phyloP scores from a whole-genome alignment of 2,113 vertebrate species.

The Muntiacus muntjak region DNA sequence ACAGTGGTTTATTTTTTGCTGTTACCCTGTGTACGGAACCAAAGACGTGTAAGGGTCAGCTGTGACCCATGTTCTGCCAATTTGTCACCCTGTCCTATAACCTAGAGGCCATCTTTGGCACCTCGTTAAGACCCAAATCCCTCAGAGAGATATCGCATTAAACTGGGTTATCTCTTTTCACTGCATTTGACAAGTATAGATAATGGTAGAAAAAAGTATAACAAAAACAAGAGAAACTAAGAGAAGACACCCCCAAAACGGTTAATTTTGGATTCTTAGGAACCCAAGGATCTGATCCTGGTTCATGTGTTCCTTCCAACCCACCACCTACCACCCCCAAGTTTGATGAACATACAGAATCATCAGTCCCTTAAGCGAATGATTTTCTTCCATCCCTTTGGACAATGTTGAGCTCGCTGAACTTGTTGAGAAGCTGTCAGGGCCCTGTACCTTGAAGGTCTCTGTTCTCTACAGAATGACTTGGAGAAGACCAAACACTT shows the following conservation, averaged over 20 bases:
- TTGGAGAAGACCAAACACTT: not conserved
- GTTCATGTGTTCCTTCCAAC: not conserved
- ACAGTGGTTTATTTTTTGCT: not conserved
- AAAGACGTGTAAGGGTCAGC: not conserved
- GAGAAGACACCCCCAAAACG: not conserved
- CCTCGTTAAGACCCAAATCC: not conserved
- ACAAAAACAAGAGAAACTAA: not conserved
- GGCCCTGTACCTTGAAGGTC: not conserved
- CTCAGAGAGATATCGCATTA: not conserved
- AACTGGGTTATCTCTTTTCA: not conserved
- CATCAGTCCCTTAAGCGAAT: accelerated
- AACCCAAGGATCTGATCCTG: too few species aligned
- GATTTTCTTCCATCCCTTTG: not conserved
- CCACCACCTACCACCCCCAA: not conserved
- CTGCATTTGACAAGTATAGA: not conserved
- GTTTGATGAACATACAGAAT: not conserved
- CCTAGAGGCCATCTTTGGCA: not conserved
- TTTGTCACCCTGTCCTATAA: not conserved
- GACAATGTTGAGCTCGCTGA: not conserved
- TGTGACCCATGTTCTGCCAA: not conserved
- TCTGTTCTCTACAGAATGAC: not conserved
- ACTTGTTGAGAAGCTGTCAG: not conserved
- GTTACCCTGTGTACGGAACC: not conserved
- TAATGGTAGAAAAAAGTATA: not conserved
- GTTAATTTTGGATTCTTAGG: not conserved